These are phyloP conservation scores for Maconellicoccus hirsutus DNA, from an alignment of 1,140 invertebrate species.

Conservation along the genomic window DNA sequence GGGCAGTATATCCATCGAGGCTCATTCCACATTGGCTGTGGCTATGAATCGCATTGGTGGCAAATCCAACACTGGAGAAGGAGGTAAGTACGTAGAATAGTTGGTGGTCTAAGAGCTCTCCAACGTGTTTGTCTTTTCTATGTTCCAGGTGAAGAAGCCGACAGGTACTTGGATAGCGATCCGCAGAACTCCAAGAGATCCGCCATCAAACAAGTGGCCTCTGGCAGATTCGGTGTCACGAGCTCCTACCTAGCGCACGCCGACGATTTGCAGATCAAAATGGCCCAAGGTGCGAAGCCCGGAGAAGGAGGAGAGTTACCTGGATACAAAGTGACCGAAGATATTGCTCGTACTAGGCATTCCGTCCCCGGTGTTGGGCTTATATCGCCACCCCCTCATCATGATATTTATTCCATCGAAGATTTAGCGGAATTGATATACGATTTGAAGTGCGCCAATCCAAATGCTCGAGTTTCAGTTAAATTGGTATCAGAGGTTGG, in stretches of 20 bases:
- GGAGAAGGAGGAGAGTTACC: conserved; percentile 92
- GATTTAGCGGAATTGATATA: conserved; percentile 97
- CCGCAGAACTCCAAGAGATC: conserved; percentile 63
- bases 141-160: conserved; percentile 61
- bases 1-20: conserved; percentile 85
- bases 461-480: conserved; percentile 86
- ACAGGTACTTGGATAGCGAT: conserved; percentile 68
- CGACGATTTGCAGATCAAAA: conserved; percentile 94
- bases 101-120: too few relatives aligned
- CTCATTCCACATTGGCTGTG: conserved; percentile 85
- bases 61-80: conserved; percentile 65
- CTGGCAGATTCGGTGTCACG: conserved; percentile 95
- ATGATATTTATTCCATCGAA: conserved; percentile 99
- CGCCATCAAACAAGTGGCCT: conserved; percentile 87
- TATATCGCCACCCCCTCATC: conserved; percentile 97
- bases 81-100: conserved; percentile 44
- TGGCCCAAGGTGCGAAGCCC: conserved; percentile 97
- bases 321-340: conserved; percentile 75
- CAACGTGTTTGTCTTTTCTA: not conserved
- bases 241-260: conserved; percentile 93
- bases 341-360: conserved; percentile 89
- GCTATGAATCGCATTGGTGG: conserved; percentile 85
- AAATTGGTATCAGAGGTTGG: conserved; percentile 98
- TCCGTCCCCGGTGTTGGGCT: conserved; percentile 95
- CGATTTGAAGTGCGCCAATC: conserved; percentile 96